A percentile compares a stretch with the other conserved stretches of the same genome.
Evolutionary conservation across 2,113 vertebrate species (phyloP).

Genomic region (Anhinga anhinga): DNA sequence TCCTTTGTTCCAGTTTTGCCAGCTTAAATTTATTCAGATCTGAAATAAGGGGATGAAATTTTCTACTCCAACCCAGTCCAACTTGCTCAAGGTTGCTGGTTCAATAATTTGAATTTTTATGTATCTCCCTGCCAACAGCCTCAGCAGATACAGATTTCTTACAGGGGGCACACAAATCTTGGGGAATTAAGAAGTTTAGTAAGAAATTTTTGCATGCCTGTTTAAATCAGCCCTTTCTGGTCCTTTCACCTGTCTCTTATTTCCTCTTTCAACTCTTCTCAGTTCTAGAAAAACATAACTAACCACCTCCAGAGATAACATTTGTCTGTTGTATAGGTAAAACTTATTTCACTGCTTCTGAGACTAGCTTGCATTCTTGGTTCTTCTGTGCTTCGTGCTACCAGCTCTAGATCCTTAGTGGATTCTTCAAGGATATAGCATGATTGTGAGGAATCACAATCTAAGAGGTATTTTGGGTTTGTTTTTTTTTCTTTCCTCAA

Average conservation of each 20-base stretch:
- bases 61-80: background rate
- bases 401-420: background rate
- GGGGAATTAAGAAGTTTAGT: background rate
- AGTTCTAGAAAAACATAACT: background rate
- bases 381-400: background rate
- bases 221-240: background rate
- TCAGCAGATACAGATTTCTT: slow-evolving; percentile 11
- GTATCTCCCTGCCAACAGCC: background rate
- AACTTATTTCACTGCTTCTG: background rate
- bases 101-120: background rate
- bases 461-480: background rate
- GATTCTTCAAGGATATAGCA: background rate
- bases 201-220: background rate
- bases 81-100: background rate
- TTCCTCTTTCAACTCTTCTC: background rate
- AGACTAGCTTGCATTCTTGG: background rate
- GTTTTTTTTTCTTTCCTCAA: background rate
- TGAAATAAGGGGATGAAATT: background rate
- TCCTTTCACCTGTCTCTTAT: background rate
- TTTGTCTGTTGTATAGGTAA: background rate
- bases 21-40: background rate
- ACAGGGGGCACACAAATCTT: background rate
- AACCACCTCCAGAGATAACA: background rate
- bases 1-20: slow-evolving; percentile 15
- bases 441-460: background rate